Evolutionary conservation across 2,888 invertebrate genomes (phyloP), one percentile per base, ranked within the genome.

Genomic region (Cryptosula pallasiana): DNA sequence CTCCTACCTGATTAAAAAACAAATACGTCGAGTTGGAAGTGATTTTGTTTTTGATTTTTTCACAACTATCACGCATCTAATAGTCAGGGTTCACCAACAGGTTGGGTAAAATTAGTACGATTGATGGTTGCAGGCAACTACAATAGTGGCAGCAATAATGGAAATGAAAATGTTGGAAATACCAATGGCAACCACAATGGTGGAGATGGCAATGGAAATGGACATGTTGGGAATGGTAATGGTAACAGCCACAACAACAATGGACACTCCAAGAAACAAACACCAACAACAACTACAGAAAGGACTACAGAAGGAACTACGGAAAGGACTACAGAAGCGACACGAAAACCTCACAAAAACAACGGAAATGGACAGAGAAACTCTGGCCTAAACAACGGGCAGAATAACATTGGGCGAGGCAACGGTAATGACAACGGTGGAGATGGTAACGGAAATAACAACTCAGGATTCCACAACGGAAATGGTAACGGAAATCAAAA

Each of bases 131-230:
- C 23, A 57, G 57, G 57, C 57, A 57, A 57, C 57, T 13, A 57
- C n/a, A 57, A 57, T 57, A 5, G 20, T 57, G 57, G 57, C 5
- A 57, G 57, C 57, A 23, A 23, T 23, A 57, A 57, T 57, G 57
- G 57, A n/a, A 57, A 57, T 23, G 13, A 5, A 5, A 57, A 57
- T 25, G 3, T 5, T 25, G 57, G n/a, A n/a, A 57, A 57, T 57
- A 57, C 13, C 25, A n/a, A 16, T 5, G 25, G 57, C n/a, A 16
- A 57, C n/a, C 5, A 57, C n/a, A n/a, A 57, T 25, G 5, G 9
- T n/a, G 57, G n/a, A n/a, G 57, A 57, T 57, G n/a, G 16, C 5
- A 25, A n/a, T n/a, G 57, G 57, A 5, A 57, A 23, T 23, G 16
- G 16, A n/a, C 25, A 63, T 32, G 13, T 9, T 29, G 63, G 63